A percentile compares a stretch with the other conserved stretches of the same genome.
Evolutionary conservation across 2,797 vertebrate genomes (phyloP).

Genomic region (Phoeniculus purpureus): DNA sequence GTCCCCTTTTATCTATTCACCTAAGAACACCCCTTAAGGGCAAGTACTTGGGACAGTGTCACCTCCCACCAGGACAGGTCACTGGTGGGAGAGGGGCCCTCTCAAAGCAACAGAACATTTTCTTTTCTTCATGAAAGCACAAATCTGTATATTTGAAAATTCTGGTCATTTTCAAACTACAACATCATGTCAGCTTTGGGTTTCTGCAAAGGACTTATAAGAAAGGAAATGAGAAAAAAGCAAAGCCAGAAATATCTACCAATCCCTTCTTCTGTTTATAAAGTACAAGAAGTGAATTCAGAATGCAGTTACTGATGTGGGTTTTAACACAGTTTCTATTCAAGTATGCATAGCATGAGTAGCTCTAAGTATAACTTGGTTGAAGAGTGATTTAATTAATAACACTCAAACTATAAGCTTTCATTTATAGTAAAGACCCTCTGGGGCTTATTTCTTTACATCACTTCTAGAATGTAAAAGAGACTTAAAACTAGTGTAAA

Average conservation of each 20-base stretch:
- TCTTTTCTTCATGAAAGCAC: too few relatives aligned
- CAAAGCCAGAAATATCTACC: neutral
- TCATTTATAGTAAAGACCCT: neutral
- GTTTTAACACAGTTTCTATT: slow-evolving; percentile 59
- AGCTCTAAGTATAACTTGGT: slow-evolving; percentile 25
- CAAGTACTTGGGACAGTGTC: too few relatives aligned
- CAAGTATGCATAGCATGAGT: slow-evolving; percentile 28
- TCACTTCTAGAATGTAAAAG: neutral
- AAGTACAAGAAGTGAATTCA: slow-evolving; percentile 45
- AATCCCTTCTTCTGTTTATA: slow-evolving; percentile 25
- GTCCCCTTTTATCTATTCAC: too few relatives aligned
- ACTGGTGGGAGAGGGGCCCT: too few relatives aligned
- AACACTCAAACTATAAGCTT: slow-evolving; percentile 30
- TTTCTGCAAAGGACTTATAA: neutral
- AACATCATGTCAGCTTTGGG: neutral
- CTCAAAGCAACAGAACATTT: too few relatives aligned
- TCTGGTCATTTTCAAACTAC: too few relatives aligned
- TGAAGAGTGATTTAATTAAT: slow-evolving; percentile 64
- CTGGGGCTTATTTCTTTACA: neutral
- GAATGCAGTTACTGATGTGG: slow-evolving; percentile 29
- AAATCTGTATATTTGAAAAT: too few relatives aligned
- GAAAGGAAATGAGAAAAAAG: neutral
- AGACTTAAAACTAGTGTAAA: neutral
- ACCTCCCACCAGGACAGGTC: too few relatives aligned
- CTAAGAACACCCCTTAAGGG: too few relatives aligned